Conservation (phyloP, 2,113 vertebrate species). For the Ictalurus furcatus region DNA sequence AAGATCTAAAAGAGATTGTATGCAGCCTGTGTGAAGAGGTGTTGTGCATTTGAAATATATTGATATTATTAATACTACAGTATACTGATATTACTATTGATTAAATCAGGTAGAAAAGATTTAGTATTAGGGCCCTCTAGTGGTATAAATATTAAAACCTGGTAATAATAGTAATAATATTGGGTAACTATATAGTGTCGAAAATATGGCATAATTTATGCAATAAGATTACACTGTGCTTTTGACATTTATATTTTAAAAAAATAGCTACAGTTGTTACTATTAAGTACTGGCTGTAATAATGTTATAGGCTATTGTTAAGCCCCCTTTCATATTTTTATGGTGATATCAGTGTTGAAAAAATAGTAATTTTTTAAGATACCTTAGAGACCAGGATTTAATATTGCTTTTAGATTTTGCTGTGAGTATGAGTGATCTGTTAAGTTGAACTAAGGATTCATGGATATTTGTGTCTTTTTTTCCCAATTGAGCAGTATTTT, state of each 20-base stretch:
- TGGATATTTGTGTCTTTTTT: neutral
- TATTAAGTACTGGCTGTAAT: neutral
- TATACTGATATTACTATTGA: neutral
- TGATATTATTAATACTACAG: neutral
- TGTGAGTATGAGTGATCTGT: neutral
- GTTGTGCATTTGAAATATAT: neutral
- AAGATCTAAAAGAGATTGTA: conserved; percentile 79
- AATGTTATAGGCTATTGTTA: neutral
- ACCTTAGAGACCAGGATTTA: neutral
- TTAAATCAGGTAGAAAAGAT: neutral
- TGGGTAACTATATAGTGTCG: neutral
- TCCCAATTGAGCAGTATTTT: neutral
- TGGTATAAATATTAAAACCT: neutral
- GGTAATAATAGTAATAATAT: neutral
- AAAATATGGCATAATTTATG: neutral
- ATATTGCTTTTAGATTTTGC: neutral
- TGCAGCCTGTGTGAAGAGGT: conserved; percentile 65
- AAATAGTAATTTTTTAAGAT: neutral
- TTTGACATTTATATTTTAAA: too few relatives aligned
- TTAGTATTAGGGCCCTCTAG: conserved; percentile 9
- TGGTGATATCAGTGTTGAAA: neutral
- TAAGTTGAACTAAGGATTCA: neutral
- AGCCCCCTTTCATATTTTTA: neutral
- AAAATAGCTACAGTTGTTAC: too few relatives aligned
- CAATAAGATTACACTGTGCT: neutral